Percentiles rank a stretch among this genome's conserved stretches.
phyloP scores from a whole-genome alignment of 2,888 invertebrate genomes.

The Trachelus troglodyta region DNA sequence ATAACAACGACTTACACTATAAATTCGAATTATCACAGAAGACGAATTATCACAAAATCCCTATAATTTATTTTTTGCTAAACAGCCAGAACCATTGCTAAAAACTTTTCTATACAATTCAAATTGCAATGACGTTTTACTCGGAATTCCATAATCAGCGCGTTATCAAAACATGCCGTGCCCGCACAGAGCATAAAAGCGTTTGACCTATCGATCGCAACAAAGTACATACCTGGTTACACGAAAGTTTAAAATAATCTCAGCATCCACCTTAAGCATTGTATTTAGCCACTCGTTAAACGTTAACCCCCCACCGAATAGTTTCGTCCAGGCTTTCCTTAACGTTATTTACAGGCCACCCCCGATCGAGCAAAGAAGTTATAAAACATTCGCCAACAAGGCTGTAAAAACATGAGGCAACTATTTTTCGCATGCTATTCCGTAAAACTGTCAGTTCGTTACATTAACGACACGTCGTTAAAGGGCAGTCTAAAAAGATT shows the following conservation, averaged over 20 bases:
- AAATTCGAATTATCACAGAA: no score
- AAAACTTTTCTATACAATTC: no score
- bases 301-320: slow-evolving; percentile 10
- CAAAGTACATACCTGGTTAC: background rate
- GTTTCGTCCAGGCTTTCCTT: background rate
- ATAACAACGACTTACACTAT: no score
- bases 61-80: background rate
- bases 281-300: slow-evolving; percentile 14
- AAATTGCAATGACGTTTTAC: background rate
- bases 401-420: slow-evolving; percentile 29
- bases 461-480: slow-evolving; percentile 31
- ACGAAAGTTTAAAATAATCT: background rate
- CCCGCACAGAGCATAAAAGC: background rate
- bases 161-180: background rate
- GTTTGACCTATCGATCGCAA: background rate
- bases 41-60: background rate
- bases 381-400: slow-evolving; percentile 12
- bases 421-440: slow-evolving; percentile 33
- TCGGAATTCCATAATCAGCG: background rate
- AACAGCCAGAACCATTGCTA: no score
- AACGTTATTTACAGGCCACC: slow-evolving; percentile 23
- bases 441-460: slow-evolving; percentile 25
- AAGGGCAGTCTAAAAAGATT: slow-evolving; percentile 20
- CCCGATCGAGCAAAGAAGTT: background rate
- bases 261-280: background rate